These are phyloP conservation scores for Asobara japonica DNA, from an alignment of 1,140 invertebrate species.

Conservation along the genomic window DNA sequence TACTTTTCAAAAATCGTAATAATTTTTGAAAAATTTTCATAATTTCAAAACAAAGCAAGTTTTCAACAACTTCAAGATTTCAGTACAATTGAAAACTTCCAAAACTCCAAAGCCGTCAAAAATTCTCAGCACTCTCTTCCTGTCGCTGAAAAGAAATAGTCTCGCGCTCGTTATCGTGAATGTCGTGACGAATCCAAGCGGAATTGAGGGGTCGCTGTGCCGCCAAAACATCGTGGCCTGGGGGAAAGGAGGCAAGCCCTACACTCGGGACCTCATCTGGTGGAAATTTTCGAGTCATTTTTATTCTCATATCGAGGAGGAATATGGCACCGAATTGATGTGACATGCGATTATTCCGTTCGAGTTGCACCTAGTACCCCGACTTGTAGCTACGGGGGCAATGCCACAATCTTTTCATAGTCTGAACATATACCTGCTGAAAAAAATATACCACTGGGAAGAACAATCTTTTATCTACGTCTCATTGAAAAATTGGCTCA, in stretches of 20 bases:
- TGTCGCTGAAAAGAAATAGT: background rate
- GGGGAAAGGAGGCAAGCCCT: background rate
- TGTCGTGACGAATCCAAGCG: slow-evolving; percentile 45
- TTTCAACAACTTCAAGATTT: too few species aligned
- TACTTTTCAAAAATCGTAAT: too few species aligned
- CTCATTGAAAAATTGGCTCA: too few species aligned
- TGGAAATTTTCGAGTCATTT: too few species aligned
- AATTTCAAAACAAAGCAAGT: too few species aligned
- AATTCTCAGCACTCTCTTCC: too few species aligned
- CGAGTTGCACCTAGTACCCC: background rate
- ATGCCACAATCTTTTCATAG: background rate
- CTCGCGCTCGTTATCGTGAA: slow-evolving; percentile 45
- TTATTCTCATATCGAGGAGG: background rate
- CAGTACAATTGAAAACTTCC: too few species aligned
- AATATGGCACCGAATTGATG: background rate
- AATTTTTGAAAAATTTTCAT: too few species aligned
- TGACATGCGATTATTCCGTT: slow-evolving; percentile 18
- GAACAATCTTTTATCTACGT: too few species aligned
- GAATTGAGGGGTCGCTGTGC: slow-evolving; percentile 34
- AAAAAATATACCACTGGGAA: too few species aligned
- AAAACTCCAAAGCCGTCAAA: too few species aligned
- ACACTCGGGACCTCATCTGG: background rate
- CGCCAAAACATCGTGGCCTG: background rate
- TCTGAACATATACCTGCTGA: background rate
- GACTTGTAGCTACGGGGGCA: slow-evolving; percentile 1